Evolutionary conservation across 1,140 invertebrate genomes (phyloP), one percentile per base, ranked within the genome.

Genomic region (Mactra quadrangularis): DNA sequence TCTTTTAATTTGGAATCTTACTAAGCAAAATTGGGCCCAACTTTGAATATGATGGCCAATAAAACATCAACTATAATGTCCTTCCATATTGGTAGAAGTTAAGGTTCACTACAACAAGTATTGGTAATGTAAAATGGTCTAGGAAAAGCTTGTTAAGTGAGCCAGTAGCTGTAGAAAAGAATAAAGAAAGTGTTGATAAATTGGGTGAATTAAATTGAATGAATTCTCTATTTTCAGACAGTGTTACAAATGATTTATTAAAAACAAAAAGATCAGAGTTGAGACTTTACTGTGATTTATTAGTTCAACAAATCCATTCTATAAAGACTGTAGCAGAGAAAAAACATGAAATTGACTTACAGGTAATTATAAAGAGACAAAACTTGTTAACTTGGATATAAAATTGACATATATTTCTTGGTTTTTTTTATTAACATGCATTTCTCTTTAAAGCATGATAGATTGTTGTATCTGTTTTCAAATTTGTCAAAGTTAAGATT

Each of bases 261-360:
- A 95, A 95, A 91, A 94, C 95, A 41, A 97, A 97, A 91, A 96
- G 96, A 88, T 96, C 96, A 55, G 96, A 97, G 92, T 92, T 97
- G 53, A 93, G 96, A 83, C 92, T 97, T 19, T 97, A 97, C 90
- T 96, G 96, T 94, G 96, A 97, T 93, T 93, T 97, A 22, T 92
- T 97, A 71, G 97, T 97, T 96, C 96, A 97, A 92, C 96, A 97
- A 93, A 96, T 97, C 13, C 96, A 97, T 94, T 95, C 95, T 38
- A 94, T 97, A 0, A 97, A 96, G 90, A 95, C 95, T 70, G 95
- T 71, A 13, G 94, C 92, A 87, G 87, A 91, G 83, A 93, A 95
- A 84, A 91, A 93, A 86, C 50, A 82, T 38, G 94, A 94, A 13
- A 95, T 95, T 57, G 94, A 96, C 91, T 87, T 95, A 77, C 91